Evolutionary conservation across 2,113 vertebrate genomes (phyloP), one percentile per base, ranked within the genome.

Genomic region (Dascyllus trimaculatus): DNA sequence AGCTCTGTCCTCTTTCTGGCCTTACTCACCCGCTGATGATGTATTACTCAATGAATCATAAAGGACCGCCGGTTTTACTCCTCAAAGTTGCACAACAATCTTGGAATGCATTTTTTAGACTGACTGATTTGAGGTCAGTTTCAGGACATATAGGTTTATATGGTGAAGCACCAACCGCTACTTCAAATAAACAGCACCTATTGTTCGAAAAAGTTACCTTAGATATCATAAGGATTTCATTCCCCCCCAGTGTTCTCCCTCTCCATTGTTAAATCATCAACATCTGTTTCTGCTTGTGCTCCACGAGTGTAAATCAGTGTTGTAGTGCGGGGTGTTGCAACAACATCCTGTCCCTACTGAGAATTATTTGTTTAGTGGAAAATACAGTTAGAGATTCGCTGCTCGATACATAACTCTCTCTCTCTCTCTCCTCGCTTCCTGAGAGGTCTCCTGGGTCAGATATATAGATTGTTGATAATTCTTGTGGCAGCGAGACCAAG

Each of bases 291-390:
- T 84, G 80, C 75, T 87, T 75, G 64, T 48, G 51, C 61, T 32
- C 17, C 3, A 68, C 45, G 40, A 68, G 49, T 75, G 78, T 85
- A 88, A 90, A 86, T 87, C 83, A 71, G 5, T 70, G 71, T 59
- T 66, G 62, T 80, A 52, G 72, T 45, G 43, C 3, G 19, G 51
- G 69, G 74, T 91, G 81, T 90, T 87, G 89, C 89, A 91, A 88
- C 82, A 91, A 92, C 92, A 90, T 93, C 91, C 91, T 91, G 89
- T 85, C 81, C 63, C 71, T 0, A 40, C 68, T 71, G 70, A 82
- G 82, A 85, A 60, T 67, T 82, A 78, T 91, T 88, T 90, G 85
- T 85, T 85, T 88, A 65, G 71, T 73, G 80, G 80, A 80, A 85
- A 81, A 82, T 68, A 21, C 72, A 59, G 74, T 73, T 70, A 64